phyloP scores from a whole-genome alignment of 2,888 invertebrate species.

The Latheticus oryzae region DNA sequence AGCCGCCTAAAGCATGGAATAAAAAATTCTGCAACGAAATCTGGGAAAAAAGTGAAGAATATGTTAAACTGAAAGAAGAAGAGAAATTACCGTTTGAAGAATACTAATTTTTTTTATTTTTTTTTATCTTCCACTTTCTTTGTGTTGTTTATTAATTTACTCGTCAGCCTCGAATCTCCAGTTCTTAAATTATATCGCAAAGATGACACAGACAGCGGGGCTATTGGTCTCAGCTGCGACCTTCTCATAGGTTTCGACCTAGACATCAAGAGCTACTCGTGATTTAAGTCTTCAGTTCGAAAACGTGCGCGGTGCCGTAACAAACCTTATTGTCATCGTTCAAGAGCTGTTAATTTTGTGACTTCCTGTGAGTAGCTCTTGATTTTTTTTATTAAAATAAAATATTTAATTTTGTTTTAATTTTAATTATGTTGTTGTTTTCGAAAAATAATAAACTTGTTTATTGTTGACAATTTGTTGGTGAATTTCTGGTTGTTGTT shows the following conservation, averaged over 20 bases:
- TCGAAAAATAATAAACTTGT: slow-evolving; percentile 8
- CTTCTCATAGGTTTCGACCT: slow-evolving; percentile 48
- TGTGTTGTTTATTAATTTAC: slow-evolving; percentile 25
- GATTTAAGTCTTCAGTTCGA: slow-evolving; percentile 36
- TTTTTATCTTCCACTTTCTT: slow-evolving; percentile 3
- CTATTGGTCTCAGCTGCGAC: slow-evolving; percentile 47
- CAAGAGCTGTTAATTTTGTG: slow-evolving; percentile 14
- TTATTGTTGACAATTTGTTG: slow-evolving; percentile 1
- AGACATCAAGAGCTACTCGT: slow-evolving; percentile 42
- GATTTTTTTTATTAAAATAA: slow-evolving; percentile 7
- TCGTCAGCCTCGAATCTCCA: slow-evolving; percentile 1
- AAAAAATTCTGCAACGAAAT: slow-evolving; percentile 75
- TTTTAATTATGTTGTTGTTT: slow-evolving; percentile 13
- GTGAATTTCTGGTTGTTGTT: too few species aligned
- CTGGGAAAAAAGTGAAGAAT: slow-evolving; percentile 84
- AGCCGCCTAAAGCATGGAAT: slow-evolving; percentile 56
- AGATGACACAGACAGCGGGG: slow-evolving; percentile 39
- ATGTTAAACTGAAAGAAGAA: slow-evolving; percentile 75
- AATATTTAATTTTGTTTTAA: slow-evolving; percentile 7
- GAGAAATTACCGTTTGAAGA: slow-evolving; percentile 63
- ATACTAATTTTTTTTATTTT: slow-evolving; percentile 3
- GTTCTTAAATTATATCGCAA: slow-evolving; percentile 15
- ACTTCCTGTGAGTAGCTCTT: slow-evolving; percentile 27
- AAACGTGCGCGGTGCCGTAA: slow-evolving; percentile 37
- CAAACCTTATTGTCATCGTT: slow-evolving; percentile 25